Evolutionary conservation across 2,888 invertebrate species (phyloP).

Genomic region (Coleophora flavipennella): DNA sequence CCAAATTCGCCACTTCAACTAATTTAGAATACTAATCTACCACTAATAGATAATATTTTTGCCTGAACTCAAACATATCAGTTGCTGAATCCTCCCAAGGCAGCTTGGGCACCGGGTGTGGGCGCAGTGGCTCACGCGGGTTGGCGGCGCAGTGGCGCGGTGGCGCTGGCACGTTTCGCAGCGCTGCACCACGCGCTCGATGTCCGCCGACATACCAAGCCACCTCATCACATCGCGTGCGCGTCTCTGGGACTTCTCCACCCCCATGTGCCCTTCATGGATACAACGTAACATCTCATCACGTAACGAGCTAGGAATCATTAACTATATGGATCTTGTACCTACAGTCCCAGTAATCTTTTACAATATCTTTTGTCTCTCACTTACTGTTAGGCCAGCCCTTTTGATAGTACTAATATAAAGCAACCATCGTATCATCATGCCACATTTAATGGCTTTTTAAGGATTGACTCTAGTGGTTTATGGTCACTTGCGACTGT

Average conservation of each 20-base stretch:
- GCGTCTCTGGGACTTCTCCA: slow-evolving; percentile 11
- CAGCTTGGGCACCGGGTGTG: slow-evolving; percentile 2
- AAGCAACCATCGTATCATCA: not conserved
- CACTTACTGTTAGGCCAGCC: slow-evolving; percentile 5
- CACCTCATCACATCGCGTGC: slow-evolving; percentile 14
- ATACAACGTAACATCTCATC: slow-evolving; percentile 5
- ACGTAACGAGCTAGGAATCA: not conserved
- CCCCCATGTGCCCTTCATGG: slow-evolving; percentile 11
- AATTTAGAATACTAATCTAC: slow-evolving; percentile 9
- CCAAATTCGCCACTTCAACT: slow-evolving; percentile 1
- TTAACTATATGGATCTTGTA: slow-evolving; percentile 2
- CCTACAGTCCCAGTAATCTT: slow-evolving; percentile 1
- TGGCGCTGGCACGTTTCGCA: slow-evolving; percentile 3
- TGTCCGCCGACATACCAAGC: slow-evolving; percentile 12
- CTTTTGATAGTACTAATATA: not conserved
- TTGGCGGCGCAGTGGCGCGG: slow-evolving; percentile 9
- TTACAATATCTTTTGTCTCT: slow-evolving; percentile 1
- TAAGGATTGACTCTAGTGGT: slow-evolving; percentile 25
- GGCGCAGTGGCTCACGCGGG: slow-evolving; percentile 6
- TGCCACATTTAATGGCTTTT: slow-evolving; percentile 11
- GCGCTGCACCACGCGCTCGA: slow-evolving; percentile 5
- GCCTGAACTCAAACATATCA: slow-evolving; percentile 6
- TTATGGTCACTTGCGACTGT: slow-evolving; percentile 25
- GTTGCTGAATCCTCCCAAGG: slow-evolving; percentile 6
- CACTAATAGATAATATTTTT: slow-evolving; percentile 6